Conservation (phyloP, 2,797 vertebrate genomes). For the Chrosomus eos region DNA sequence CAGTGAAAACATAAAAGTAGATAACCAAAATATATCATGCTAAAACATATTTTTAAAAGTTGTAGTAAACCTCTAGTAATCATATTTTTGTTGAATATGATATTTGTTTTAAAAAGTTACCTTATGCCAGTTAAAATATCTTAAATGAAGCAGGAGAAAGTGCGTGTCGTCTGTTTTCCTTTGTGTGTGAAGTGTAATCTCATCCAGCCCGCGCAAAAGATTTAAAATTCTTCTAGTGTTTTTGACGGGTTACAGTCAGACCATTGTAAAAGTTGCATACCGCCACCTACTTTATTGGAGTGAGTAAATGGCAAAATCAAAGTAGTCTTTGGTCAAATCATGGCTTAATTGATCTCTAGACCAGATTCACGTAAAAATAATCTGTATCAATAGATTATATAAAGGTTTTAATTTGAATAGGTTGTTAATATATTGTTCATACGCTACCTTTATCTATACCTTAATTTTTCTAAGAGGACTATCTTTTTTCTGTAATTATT, state of each 20-base stretch:
- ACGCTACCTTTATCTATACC: no score
- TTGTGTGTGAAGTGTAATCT: background rate
- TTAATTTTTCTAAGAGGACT: no score
- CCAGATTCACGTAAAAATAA: background rate
- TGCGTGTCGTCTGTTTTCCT: background rate
- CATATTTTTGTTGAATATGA: background rate
- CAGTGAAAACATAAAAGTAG: background rate
- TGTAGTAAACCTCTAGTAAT: background rate
- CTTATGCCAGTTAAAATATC: background rate
- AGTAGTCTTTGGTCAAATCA: background rate
- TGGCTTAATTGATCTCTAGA: background rate
- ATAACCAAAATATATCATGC: background rate
- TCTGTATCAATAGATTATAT: no score
- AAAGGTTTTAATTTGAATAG: background rate
- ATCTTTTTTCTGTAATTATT: no score
- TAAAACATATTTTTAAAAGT: background rate
- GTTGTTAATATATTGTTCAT: background rate
- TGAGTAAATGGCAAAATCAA: background rate
- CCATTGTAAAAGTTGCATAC: background rate
- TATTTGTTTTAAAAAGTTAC: background rate
- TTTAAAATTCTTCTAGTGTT: background rate
- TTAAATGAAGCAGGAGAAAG: background rate
- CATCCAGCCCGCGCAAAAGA: background rate
- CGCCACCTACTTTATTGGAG: background rate
- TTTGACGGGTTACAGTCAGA: background rate